Evolutionary conservation across 2,113 vertebrate genomes (phyloP).

Genomic region (Podiceps cristatus): DNA sequence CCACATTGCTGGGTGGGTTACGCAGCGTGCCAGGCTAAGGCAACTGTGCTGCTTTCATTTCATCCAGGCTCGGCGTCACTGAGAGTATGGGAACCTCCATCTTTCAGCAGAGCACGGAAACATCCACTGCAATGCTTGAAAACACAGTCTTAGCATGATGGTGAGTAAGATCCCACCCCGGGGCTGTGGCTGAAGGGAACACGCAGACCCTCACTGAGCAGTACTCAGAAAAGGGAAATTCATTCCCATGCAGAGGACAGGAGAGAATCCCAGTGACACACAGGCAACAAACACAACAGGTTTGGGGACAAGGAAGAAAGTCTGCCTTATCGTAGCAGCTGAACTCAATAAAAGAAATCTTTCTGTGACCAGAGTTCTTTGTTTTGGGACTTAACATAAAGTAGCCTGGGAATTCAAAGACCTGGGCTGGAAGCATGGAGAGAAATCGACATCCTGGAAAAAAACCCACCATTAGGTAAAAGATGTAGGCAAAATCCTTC

Average conservation of each 20-base stretch:
- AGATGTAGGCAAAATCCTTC: not conserved
- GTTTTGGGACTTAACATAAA: not conserved
- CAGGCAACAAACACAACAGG: not conserved
- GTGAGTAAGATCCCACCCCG: not conserved
- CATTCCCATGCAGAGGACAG: not conserved
- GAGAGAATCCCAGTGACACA: not conserved
- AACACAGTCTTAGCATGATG: not conserved
- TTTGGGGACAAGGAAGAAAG: not conserved
- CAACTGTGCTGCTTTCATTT: not conserved
- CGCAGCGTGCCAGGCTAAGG: not conserved
- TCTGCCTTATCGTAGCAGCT: not conserved
- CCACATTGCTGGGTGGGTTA: not conserved
- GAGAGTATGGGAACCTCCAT: not conserved
- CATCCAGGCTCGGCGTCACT: not conserved
- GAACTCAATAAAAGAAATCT: not conserved
- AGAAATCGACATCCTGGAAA: slow-evolving; percentile 12
- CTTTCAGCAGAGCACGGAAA: not conserved
- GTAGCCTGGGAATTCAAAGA: not conserved
- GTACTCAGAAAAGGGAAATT: not conserved
- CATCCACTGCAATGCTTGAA: not conserved
- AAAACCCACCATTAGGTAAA: not conserved
- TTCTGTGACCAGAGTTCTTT: not conserved
- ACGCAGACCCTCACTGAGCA: not conserved
- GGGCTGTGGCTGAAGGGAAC: not conserved
- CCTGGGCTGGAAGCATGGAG: not conserved